phyloP scores from a whole-genome alignment of 2,113 vertebrate genomes.

The Crotalus helleri region DNA sequence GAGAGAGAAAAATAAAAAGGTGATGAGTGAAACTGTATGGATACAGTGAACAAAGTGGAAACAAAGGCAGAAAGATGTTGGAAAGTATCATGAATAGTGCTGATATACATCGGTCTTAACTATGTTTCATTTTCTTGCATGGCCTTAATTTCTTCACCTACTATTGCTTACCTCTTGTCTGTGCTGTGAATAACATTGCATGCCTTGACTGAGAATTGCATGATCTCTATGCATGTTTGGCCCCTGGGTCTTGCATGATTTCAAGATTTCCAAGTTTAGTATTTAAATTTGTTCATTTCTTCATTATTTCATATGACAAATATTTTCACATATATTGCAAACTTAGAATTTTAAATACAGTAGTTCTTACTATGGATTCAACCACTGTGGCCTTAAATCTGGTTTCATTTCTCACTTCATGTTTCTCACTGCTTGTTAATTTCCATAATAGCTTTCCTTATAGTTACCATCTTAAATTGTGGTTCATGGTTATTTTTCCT shows the following conservation, averaged over 20 bases:
- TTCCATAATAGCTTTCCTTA: not conserved
- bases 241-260: not conserved
- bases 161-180: not conserved
- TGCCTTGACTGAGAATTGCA: not conserved
- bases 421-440: not conserved
- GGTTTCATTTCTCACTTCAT: not conserved
- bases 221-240: not conserved
- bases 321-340: not conserved
- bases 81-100: not conserved
- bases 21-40: not conserved
- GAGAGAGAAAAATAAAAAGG: not conserved
- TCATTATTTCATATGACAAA: not conserved
- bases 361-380: not conserved
- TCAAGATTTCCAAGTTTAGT: not conserved
- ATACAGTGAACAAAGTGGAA: not conserved
- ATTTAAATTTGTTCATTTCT: not conserved
- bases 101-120: not conserved
- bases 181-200: not conserved
- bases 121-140: not conserved
- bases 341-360: not conserved
- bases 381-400: not conserved
- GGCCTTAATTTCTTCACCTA: not conserved
- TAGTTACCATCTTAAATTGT: not conserved
- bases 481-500: not conserved
- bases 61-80: not conserved